These are phyloP conservation scores for Drosophila willistoni DNA, from an alignment of 1,140 invertebrate genomes.

Conservation along the genomic window DNA sequence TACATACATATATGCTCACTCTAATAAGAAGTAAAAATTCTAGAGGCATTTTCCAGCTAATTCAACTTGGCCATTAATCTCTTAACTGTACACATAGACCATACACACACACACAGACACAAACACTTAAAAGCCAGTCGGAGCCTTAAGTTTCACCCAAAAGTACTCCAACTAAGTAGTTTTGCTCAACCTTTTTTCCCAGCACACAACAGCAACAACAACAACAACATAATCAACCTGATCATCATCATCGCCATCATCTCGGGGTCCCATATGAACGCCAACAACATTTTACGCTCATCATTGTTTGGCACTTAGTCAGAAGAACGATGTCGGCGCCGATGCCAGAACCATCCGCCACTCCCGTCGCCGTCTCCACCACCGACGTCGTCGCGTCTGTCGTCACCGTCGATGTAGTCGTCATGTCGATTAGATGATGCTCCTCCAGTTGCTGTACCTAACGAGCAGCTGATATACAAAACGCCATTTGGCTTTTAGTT, in stretches of 20 bases:
- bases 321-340: constrained; percentile 46
- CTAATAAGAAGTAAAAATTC: neutral
- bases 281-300: constrained; percentile 54
- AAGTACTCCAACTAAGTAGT: constrained; percentile 14
- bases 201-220: neutral
- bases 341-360: neutral
- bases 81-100: constrained; percentile 6
- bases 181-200: neutral
- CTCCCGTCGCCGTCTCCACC: constrained; percentile 25
- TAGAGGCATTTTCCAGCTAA: constrained; percentile 8
- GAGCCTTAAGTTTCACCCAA: constrained; percentile 11
- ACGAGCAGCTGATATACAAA: constrained; percentile 77
- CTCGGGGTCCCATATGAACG: constrained; percentile 38
- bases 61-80: neutral
- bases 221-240: neutral
- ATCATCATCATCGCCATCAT: constrained; percentile 1
- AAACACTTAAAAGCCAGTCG: neutral
- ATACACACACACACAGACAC: no score
- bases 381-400: constrained; percentile 8
- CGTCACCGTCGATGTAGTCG: constrained; percentile 36
- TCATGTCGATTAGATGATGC: constrained; percentile 72
- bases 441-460: constrained; percentile 53
- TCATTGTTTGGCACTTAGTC: constrained; percentile 78
- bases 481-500: constrained; percentile 75
- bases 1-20: neutral